Percentiles rank a stretch among this genome's conserved stretches.
Evolutionary conservation across 2,113 vertebrate genomes (phyloP).

Genomic region (Fukomys damarensis): DNA sequence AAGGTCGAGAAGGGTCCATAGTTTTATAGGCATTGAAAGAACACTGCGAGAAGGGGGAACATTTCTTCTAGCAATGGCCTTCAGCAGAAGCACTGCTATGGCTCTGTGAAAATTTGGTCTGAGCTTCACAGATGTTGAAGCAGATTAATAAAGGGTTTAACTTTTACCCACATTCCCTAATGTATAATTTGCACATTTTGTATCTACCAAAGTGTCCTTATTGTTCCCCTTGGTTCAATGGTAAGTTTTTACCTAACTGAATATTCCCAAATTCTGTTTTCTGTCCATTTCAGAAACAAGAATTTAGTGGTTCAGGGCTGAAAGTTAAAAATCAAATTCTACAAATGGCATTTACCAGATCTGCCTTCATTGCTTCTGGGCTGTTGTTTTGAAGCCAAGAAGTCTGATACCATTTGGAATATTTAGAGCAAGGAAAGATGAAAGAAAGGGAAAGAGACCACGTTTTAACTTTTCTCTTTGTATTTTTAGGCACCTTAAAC

Average conservation of each 20-base stretch:
- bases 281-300: neutral
- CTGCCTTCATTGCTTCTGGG: neutral
- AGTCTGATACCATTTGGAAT: neutral
- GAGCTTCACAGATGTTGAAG: neutral
- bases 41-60: neutral
- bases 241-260: neutral
- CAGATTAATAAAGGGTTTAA: neutral
- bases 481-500: neutral
- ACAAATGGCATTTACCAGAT: too few relatives aligned
- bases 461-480: neutral
- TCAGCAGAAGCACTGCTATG: neutral
- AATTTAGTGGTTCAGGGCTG: neutral
- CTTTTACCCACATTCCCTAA: neutral
- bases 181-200: neutral
- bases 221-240: neutral
- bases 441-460: neutral
- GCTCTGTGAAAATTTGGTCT: neutral
- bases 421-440: neutral
- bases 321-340: neutral
- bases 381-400: neutral
- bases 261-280: neutral
- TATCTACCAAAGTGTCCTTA: neutral
- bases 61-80: neutral
- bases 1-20: neutral
- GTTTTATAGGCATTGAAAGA: neutral